Evolutionary conservation across 2,888 invertebrate genomes (phyloP), one percentile per base, ranked within the genome.

Genomic region (Cryptocheilus praepositus): DNA sequence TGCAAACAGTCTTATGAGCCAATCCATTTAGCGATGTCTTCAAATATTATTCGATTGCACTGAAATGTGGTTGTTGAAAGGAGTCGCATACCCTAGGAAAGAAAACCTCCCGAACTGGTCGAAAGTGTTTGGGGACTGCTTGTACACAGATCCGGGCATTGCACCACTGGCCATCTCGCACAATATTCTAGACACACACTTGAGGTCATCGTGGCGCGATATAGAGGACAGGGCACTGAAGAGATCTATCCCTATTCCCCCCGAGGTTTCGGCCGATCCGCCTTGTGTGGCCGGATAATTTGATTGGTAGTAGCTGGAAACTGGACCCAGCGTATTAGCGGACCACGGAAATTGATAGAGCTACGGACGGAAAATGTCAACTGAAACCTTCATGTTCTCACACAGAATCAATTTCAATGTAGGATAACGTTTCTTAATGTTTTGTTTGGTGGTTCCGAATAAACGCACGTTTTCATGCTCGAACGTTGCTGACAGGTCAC

Each of bases 111-210:
- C 83, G 7, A 84, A 76, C 56, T 79, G 64, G 19, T 76, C 74
- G 58, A 87, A 81, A 62, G 81, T 80, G 25, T 81, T 71, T 45
- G 78, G 72, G 44, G 76, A 72, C 66, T 81, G 84, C 66, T 77
- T 76, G 64, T 82, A 82, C 64, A 75, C 72, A 53, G 64, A 77
- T 21, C 85, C 84, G 11, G 87, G 87, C 70, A 75, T 79, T 22
- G 81, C 83, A 44, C 88, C 88, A 51, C 86, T 85, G 4, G 95
- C 93, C 61, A 94, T 92, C 88, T 95, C 95, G 83, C 96, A 96
- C 71, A 96, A 90, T 77, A 96, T 90, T 84, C 94, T 91, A 2
- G 95, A 94, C 69, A 96, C 94, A 88, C 96, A 96, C 82, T 94
- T 93, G 80, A 93, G 91, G 85, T 95, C 94, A 86, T 96, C 96